Base-by-base conservation (phyloP, 2,797 vertebrate genomes). In the Cephalopachus bancanus region DNA sequence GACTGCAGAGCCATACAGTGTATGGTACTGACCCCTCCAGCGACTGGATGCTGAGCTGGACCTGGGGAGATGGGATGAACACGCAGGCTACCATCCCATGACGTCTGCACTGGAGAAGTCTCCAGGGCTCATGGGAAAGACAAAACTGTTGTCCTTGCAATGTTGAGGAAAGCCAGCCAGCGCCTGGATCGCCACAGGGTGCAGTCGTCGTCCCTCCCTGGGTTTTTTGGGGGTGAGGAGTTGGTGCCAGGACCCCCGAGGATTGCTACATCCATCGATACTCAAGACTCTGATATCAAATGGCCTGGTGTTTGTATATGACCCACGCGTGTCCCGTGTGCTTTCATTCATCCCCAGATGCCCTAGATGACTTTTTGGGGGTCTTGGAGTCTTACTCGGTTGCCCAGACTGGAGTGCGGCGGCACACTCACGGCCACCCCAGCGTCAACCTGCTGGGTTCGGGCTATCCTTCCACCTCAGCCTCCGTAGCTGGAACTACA, bases 11-110 rank as follows among this genome's bases (percentile, higher is more conserved):
- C 30, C 30, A 37, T 53, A 30, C 16, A 33, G 28, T 15, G 55
- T 74, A 53, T 12, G 19, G 72, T 86, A 53, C 33, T 64, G 67
- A 96, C 12, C 60, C 51, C 55, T 49, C 3, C 55, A 30, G 5
- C 1, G 62, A 30, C 44, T 15, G 33, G n/a, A 64, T 19, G 11
- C 26, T 16, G 72, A 93, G 51, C 79, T 67, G 26, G 67, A 55
- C 78, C 78, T 30, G 14, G 28, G 65, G n/a, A 60, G 84, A 20
- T 10, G 5, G 62, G 3, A 26, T 10, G 8, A 0, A 7, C 8
- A 10, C 6, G 10, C 30, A 51, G 49, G 33, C 44, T 24, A 14
- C 3, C 5, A 0, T 51, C 59, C 24, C 7, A 0, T 5, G 16
- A 33, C 28, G 8, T 49, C 22, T 59, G 59, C 33, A 19, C 65